Evolutionary conservation across 2,888 invertebrate species (phyloP), one percentile per base, ranked within the genome.

Genomic region (Orthosia gothica): DNA sequence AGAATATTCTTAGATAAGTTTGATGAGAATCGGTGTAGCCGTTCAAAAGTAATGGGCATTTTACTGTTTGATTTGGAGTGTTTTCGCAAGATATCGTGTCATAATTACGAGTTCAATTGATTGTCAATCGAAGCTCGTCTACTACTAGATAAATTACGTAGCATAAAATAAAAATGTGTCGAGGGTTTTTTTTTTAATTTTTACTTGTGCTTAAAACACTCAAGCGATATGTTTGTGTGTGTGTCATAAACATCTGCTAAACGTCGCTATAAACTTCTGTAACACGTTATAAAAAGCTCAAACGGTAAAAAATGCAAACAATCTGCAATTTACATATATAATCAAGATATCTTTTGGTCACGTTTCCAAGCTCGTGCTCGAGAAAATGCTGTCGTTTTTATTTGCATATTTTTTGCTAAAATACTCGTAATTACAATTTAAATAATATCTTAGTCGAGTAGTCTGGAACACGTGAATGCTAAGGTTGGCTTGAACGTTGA

Each of bases 341-440:
- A 54, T 40, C n/a, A 12, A 32, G 32, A 50, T 55, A 50, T 23
- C 26, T 72, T 57, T 9, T 55, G 40, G 45, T 64, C 78, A 79
- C 80, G 74, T 74, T 68, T 47, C 2, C 9, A 4, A 32, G 18
- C 50, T 26, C 70, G 70, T 61, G 74, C 20, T 1, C 12, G 13
- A 78, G 18, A 57, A 66, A 73, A 79, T 54, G 40, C 12, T 79
- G 18, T 47, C 49, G 20, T 47, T 70, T 69, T 32, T 58, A 47
- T 57, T 23, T 23, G 16, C 12, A 55, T 20, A n/a, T 74, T 59
- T 54, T 70, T 49, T 49, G 16, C 1, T 49, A 18, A 72, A 45
- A 26, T 15, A n/a, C n/a, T n/a, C n/a, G n/a, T n/a, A 70, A 54
- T 23, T 45, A 40, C 5, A 11, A 50, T 50, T 70, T n/a, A 23